These are phyloP conservation scores for Hypolimnas misippus DNA, from an alignment of 2,888 invertebrate genomes.

Conservation along the genomic window DNA sequence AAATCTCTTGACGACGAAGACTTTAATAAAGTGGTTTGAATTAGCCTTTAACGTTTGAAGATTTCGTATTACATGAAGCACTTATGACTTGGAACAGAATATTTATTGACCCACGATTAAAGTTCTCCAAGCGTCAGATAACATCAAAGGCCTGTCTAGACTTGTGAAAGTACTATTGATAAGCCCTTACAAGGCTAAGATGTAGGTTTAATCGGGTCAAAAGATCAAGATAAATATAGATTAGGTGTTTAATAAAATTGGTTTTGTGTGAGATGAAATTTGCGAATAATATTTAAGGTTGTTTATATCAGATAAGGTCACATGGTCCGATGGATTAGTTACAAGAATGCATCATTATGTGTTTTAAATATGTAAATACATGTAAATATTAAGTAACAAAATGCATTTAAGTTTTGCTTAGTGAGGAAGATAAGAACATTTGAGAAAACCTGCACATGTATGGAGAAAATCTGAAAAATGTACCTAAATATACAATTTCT, in stretches of 20 bases:
- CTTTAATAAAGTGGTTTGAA: background rate
- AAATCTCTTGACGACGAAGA: background rate
- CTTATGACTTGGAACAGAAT: background rate
- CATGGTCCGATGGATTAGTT: background rate
- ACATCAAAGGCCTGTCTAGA: slow-evolving; percentile 10
- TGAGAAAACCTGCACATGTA: too few relatives aligned
- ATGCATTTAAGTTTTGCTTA: too few relatives aligned
- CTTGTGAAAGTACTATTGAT: background rate
- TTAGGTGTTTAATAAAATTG: background rate
- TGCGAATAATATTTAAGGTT: background rate
- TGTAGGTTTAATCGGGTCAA: background rate
- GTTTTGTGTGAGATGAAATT: slow-evolving; percentile 1
- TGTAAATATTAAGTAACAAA: too few relatives aligned
- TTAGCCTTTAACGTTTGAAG: background rate
- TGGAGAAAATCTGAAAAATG: too few relatives aligned
- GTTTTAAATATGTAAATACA: background rate
- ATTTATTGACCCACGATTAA: background rate
- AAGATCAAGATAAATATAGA: slow-evolving; percentile 5
- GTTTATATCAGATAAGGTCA: background rate
- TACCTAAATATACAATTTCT: too few relatives aligned
- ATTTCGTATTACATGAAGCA: background rate
- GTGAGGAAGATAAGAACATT: too few relatives aligned
- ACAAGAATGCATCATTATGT: background rate
- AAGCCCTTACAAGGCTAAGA: background rate
- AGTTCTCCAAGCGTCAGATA: background rate